These are phyloP conservation scores for Grammomys surdaster DNA, from an alignment of 2,113 vertebrate species.

Conservation along the genomic window DNA sequence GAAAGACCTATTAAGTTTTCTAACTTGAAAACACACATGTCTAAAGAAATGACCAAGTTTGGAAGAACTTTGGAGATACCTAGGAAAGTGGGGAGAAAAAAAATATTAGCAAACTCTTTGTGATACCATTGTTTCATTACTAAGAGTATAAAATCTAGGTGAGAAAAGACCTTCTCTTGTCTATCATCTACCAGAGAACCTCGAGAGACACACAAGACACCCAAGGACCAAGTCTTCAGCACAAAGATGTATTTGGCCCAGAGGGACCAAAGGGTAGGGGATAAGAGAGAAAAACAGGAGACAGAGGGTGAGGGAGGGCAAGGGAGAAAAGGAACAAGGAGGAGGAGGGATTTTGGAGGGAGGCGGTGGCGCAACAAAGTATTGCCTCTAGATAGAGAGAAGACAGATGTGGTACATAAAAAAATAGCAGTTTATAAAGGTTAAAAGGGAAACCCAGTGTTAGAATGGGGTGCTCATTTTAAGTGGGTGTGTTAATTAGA, in stretches of 20 bases:
- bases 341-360: too few species aligned
- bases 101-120: background rate
- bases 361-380: background rate
- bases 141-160: constrained; percentile 50
- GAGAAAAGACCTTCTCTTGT: background rate
- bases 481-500: background rate
- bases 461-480: background rate
- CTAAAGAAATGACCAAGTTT: constrained; percentile 83
- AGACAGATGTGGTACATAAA: background rate
- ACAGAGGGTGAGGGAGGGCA: too few species aligned
- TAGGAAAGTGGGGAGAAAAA: constrained; percentile 53
- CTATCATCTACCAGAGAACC: background rate
- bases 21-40: constrained; percentile 86
- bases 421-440: background rate
- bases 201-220: background rate
- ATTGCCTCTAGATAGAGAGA: background rate
- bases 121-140: background rate
- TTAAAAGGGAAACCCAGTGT: background rate
- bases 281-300: background rate
- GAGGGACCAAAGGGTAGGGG: too few species aligned
- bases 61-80: constrained; percentile 83
- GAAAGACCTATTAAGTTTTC: constrained; percentile 59
- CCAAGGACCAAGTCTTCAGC: background rate
- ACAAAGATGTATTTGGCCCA: background rate
- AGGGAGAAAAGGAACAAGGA: background rate